A percentile compares a stretch with the other conserved stretches of the same genome.
Conservation (phyloP, 2,888 invertebrate genomes). For the Microplitis deprimator region DNA sequence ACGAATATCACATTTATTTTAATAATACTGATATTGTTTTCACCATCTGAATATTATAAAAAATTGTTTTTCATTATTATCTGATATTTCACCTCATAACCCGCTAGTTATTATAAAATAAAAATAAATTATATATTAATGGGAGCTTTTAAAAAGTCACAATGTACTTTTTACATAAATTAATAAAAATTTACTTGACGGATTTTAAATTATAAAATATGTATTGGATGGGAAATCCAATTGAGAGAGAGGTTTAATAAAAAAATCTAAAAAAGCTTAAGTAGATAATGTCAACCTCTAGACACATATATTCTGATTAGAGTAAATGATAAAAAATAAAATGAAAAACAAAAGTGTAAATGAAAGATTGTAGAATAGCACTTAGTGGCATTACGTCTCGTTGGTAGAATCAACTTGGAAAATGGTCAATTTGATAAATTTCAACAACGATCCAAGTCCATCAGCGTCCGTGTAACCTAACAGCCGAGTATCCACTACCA, state of each 20-base stretch:
- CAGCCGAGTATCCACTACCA: neutral
- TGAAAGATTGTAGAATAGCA: conserved; percentile 27
- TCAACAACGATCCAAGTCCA: neutral
- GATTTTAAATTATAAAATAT: no score
- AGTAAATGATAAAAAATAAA: conserved; percentile 14
- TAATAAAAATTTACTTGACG: no score
- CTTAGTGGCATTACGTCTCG: conserved; percentile 22
- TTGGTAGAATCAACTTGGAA: conserved; percentile 22
- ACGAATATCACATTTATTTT: neutral
- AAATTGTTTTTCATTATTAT: neutral
- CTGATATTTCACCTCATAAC: neutral
- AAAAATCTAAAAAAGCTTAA: neutral
- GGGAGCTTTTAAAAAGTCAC: neutral
- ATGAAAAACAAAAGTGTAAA: conserved; percentile 4
- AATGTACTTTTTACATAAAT: no score
- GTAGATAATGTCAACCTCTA: neutral
- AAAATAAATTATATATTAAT: neutral
- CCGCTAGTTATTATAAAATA: neutral
- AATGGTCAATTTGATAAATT: conserved; percentile 37
- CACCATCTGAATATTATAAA: neutral
- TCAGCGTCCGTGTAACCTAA: neutral
- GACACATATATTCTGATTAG: conserved; percentile 14
- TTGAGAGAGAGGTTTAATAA: no score
- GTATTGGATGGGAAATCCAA: no score
- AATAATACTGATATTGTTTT: conserved; percentile 1